Base-by-base conservation (phyloP, 2,797 vertebrate species). In the Rhyacichthys aspro region DNA sequence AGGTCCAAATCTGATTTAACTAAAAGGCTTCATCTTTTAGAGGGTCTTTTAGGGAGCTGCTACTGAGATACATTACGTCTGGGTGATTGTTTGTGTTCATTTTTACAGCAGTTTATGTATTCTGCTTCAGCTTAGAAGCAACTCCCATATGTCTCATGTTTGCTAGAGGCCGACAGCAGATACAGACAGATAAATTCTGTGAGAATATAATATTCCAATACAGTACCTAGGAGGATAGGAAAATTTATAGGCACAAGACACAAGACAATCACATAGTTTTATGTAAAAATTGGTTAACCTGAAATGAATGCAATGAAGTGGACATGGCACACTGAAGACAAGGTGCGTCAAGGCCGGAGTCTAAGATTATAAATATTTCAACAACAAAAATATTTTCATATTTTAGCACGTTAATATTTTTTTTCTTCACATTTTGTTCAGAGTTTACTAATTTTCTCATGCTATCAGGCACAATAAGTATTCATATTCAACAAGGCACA, bases 1-100 rank as follows among this genome's bases (percentile, higher is more conserved):
- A 86, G 63, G 66, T 47, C 72, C n/a, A 86, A 88, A 88, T 89
- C 72, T 79, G 82, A 89, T 90, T 87, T 78, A 32, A 63, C 79
- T 89, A 88, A 90, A 89, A 90, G 81, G 84, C 81, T 64, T 71
- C 76, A 84, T 86, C 83, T 81, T 88, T 84, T 82, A 78, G 62
- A 67, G 49, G 76, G 63, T 85, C 78, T 87, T 89, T 86, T 28
- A 76, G 76, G 50, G 69, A 83, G 70, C 70, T 70, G 64, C 49
- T 75, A 80, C 67, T 73, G 74, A 81, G 85, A 88, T 83, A 65
- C 72, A 82, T 79, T 78, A 82, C 78, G 74, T 75, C 72, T 38
- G 60, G 59, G 64, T 50, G 62, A 55, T 67, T 81, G 78, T 86
- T 85, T 79, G 76, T 71, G 60, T 85, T 87, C 67, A 83, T 87